phyloP scores from a whole-genome alignment of 2,888 invertebrate genomes.

The Pammene aurita region DNA sequence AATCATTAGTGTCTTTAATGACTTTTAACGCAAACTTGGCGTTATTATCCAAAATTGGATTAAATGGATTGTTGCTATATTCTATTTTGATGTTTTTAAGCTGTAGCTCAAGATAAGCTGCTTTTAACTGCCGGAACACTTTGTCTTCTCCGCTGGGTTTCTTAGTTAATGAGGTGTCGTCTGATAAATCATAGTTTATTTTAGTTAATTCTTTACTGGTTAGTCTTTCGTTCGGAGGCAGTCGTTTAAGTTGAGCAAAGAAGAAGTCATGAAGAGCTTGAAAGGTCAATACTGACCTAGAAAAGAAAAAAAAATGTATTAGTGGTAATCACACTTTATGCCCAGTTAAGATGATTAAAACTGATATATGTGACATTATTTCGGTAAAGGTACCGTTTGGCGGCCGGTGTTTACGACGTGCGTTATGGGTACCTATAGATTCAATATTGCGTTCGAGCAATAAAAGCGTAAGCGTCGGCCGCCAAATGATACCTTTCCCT shows the following conservation, averaged over 20 bases:
- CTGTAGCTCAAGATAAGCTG: conserved; percentile 67
- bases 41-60: conserved; percentile 71
- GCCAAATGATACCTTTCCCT: no score
- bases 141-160: conserved; percentile 69
- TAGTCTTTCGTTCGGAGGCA: conserved; percentile 66
- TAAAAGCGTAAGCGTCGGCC: no score
- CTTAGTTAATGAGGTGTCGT: conserved; percentile 64
- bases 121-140: conserved; percentile 64
- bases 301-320: conserved; percentile 48
- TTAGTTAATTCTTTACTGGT: conserved; percentile 69
- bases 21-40: conserved; percentile 68
- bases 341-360: no score
- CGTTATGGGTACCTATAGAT: no score
- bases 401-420: no score
- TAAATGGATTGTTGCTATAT: conserved; percentile 74
- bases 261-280: conserved; percentile 79
- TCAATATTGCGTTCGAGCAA: no score
- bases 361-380: no score
- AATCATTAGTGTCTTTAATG: conserved; percentile 67
- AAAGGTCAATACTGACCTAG: conserved; percentile 69
- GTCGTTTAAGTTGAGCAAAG: conserved; percentile 68
- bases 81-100: conserved; percentile 68
- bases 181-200: conserved; percentile 63
- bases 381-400: no score
- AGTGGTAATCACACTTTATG: conserved; percentile 40